phyloP scores from a whole-genome alignment of 2,113 vertebrate species.

The Himantopus leucocephalus region DNA sequence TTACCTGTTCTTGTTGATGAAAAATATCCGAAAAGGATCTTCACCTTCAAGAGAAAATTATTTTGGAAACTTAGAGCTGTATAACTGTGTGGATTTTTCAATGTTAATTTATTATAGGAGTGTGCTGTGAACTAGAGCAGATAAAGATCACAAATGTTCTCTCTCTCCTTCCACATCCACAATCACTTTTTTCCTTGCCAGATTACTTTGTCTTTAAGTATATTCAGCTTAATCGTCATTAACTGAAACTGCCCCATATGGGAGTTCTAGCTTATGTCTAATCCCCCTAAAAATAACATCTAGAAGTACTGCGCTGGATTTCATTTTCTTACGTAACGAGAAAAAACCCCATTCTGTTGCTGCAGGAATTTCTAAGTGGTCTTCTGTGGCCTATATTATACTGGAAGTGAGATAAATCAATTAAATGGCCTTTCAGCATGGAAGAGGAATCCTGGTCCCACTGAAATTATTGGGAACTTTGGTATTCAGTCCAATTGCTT shows the following conservation, averaged over 20 bases:
- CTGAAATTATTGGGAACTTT: not conserved
- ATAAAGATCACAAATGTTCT: not conserved
- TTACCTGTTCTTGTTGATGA: not conserved
- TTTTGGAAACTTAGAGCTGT: not conserved
- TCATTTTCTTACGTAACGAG: not conserved
- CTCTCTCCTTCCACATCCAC: not conserved
- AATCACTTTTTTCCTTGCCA: not conserved
- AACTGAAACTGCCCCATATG: not conserved
- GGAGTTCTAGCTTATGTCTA: not conserved
- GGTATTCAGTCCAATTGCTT: not conserved
- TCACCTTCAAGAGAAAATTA: not conserved
- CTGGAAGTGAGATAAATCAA: not conserved
- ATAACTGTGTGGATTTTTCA: not conserved
- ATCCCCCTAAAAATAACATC: not conserved
- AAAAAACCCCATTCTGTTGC: not conserved
- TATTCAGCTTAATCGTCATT: not conserved
- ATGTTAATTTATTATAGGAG: not conserved
- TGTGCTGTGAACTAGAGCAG: not conserved
- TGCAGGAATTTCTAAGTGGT: conserved; percentile 11
- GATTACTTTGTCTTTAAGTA: not conserved
- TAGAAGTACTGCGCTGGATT: not conserved
- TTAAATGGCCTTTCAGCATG: not conserved
- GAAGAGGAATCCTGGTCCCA: not conserved
- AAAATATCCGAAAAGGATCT: not conserved
- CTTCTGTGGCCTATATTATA: not conserved